These are phyloP conservation scores for Myrmophylax atrothorax DNA, from an alignment of 2,113 vertebrate species.

Conservation along the genomic window DNA sequence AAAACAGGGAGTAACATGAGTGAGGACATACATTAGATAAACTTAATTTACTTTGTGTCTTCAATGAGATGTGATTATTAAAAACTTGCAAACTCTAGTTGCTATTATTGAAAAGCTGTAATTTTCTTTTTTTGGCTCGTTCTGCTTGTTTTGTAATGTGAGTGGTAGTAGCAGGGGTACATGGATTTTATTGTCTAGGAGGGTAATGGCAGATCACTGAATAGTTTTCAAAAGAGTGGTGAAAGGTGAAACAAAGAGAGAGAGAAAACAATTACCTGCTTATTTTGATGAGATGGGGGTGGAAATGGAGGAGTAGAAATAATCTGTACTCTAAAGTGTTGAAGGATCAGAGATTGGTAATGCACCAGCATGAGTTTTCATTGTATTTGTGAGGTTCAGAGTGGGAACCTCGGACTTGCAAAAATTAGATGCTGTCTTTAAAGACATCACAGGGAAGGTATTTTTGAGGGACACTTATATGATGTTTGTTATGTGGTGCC, in stretches of 20 bases:
- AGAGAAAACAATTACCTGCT: not conserved
- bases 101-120: not conserved
- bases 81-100: not conserved
- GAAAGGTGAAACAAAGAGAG: not conserved
- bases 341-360: not conserved
- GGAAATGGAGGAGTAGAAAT: not conserved
- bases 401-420: not conserved
- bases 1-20: not conserved
- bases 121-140: not conserved
- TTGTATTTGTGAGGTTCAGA: not conserved
- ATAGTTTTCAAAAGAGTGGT: not conserved
- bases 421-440: not conserved
- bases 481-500: not conserved
- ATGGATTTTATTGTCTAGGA: not conserved
- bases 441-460: accelerated
- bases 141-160: not conserved
- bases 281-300: not conserved
- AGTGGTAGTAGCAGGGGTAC: not conserved
- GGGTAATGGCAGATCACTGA: no score
- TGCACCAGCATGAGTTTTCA: not conserved
- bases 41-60: not conserved
- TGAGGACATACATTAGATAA: not conserved
- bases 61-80: not conserved
- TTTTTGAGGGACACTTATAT: not conserved
- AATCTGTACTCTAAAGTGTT: not conserved